A percentile compares a stretch with the other conserved stretches of the same genome.
Evolutionary conservation across 1,140 invertebrate genomes (phyloP).

Genomic region (Brachionus asplanchnoidis): DNA sequence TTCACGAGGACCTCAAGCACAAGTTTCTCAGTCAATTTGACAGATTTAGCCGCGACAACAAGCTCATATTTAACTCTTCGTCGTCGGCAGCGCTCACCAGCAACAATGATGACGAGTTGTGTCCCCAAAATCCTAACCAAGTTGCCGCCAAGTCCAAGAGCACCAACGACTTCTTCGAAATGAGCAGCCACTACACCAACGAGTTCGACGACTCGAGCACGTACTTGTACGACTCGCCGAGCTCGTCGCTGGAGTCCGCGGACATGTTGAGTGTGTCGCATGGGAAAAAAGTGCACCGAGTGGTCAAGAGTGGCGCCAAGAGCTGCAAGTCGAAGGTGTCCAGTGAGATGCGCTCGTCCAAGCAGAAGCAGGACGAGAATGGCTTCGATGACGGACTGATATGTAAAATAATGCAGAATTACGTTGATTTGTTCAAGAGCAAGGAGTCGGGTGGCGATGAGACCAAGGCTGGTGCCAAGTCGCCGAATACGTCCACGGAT

Average conservation of each 20-base stretch:
- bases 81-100: neutral
- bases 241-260: neutral
- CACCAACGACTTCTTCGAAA: neutral
- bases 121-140: neutral
- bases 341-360: neutral
- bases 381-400: slow-evolving; percentile 20
- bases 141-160: neutral
- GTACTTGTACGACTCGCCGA: slow-evolving; percentile 35
- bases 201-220: slow-evolving; percentile 38
- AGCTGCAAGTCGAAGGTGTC: neutral
- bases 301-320: neutral
- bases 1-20: neutral
- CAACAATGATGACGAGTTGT: neutral
- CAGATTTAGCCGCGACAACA: neutral
- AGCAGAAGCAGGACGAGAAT: neutral
- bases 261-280: neutral
- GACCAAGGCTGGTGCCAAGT: neutral
- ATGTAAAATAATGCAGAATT: slow-evolving; percentile 39
- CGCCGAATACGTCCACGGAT: neutral
- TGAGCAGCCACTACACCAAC: slow-evolving; percentile 27
- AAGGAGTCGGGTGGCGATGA: neutral
- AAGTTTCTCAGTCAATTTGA: slow-evolving; percentile 35
- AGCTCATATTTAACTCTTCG: neutral
- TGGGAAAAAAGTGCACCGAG: neutral
- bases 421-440: slow-evolving; percentile 11